phyloP scores from a whole-genome alignment of 2,113 vertebrate species.

The Dasyurus viverrinus region DNA sequence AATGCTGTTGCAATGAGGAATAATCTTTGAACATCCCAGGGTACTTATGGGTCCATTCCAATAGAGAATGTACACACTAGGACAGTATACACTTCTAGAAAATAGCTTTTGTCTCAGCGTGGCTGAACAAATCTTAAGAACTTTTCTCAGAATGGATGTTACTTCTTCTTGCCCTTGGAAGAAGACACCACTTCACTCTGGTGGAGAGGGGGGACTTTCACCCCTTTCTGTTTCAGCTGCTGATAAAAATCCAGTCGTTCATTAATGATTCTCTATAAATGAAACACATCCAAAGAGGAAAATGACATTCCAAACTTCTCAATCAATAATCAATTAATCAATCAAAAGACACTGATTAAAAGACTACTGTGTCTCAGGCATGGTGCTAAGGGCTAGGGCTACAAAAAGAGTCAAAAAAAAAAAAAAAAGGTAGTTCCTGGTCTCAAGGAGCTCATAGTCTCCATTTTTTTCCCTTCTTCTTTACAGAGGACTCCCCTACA shows the following conservation, averaged over 20 bases:
- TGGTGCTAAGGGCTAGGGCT: background rate
- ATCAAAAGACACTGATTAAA: too few relatives aligned
- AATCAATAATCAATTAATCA: background rate
- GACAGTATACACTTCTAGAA: background rate
- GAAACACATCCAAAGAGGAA: fast-evolving
- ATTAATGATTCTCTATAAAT: slow-evolving; percentile 77
- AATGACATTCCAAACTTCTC: background rate
- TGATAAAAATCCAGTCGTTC: slow-evolving; percentile 78
- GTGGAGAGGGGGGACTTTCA: slow-evolving; percentile 40
- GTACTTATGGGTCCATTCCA: background rate
- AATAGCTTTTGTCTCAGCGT: background rate
- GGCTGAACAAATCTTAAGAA: background rate
- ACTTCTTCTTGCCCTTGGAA: slow-evolving; percentile 36
- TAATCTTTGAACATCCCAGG: background rate
- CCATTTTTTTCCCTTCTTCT: background rate
- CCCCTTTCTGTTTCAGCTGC: slow-evolving; percentile 72
- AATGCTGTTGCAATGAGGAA: background rate
- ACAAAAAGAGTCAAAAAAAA: background rate
- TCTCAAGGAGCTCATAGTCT: background rate
- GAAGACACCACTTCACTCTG: fast-evolving
- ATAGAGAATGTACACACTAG: background rate
- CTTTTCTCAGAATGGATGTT: background rate
- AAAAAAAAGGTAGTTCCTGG: background rate
- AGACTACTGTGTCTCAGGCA: background rate
- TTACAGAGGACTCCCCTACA: background rate